Base-by-base conservation (phyloP, 2,113 vertebrate species). In the Scophthalmus maximus region DNA sequence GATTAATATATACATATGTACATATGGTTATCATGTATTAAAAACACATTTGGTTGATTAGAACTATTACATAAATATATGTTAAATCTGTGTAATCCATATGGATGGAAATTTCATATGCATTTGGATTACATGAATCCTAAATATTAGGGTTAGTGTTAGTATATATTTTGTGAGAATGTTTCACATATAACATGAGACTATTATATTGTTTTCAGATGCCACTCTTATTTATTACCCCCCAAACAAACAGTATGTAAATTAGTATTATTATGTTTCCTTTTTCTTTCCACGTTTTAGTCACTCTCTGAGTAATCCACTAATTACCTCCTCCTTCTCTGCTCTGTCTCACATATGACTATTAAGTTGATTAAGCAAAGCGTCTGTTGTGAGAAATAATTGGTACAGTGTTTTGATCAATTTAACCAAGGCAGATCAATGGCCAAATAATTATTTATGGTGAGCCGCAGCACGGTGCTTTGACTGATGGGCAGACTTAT, bases 401-500 rank as follows among this genome's bases (percentile, higher is more conserved):
- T 65, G 63, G 20, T 55, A 46, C 49, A 60, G 51, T 15, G 0
- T 60, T 70, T 53, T 27, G 26, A 78, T 78, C 59, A 80, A 56
- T 75, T 64, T 20, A 66, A 83, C 65, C 18, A 8, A 42, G n/a
- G 49, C 15, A 42, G 66, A 65, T 83, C 66, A 62, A 72, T 69
- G 47, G 17, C 18, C 3, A 22, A 2, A 10, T 20, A 59, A 80
- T 67, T 51, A 40, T 49, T 51, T 34, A 6, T 1, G 2, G 56
- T 52, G 52, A 79, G 71, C n/a, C n/a, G 38, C 56, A 65, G 34
- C 23, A 58, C 60, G 14, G 23, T 68, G 56, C 46, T 68, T 76
- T 81, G 63, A 80, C 59, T 71, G 74, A 74, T 73, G 47, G 59
- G 29, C 66, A 69, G 55, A 58, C 42, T 73, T 73, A 81, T 72